Percentiles rank a stretch among this genome's conserved stretches.
Conservation (phyloP, 2,888 invertebrate genomes). For the Coelinius sp. region DNA sequence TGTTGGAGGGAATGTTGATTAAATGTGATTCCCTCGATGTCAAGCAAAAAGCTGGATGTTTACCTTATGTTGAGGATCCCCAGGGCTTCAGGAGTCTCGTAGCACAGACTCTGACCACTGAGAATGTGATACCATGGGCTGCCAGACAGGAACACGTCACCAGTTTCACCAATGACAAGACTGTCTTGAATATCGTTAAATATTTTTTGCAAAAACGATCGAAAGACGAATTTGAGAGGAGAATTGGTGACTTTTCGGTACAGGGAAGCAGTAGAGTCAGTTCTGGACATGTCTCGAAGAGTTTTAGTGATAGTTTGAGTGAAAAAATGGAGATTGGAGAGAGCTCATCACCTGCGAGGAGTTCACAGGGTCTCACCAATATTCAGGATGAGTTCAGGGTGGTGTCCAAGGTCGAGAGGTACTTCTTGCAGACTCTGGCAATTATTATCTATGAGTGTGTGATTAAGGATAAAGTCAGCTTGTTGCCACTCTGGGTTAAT, state of each 20-base stretch:
- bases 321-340: constrained; percentile 63
- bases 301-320: constrained; percentile 45
- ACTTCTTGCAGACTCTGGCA: constrained; percentile 63
- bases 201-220: constrained; percentile 74
- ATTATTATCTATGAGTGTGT: constrained; percentile 84
- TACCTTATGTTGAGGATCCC: constrained; percentile 90
- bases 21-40: constrained; percentile 83
- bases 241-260: constrained; percentile 2
- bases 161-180: constrained; percentile 82
- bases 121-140: constrained; percentile 80
- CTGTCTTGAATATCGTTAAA: constrained; percentile 79
- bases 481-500: constrained; percentile 81
- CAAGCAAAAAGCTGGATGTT: constrained; percentile 90
- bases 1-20: constrained; percentile 79
- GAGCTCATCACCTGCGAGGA: constrained; percentile 40
- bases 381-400: constrained; percentile 40
- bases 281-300: constrained; percentile 49
- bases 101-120: constrained; percentile 85
- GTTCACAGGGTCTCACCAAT: constrained; percentile 35
- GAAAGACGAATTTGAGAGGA: constrained; percentile 46
- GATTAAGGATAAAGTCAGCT: constrained; percentile 83
- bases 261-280: constrained; percentile 47
- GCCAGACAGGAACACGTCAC: constrained; percentile 78
- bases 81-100: constrained; percentile 83
- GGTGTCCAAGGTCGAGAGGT: constrained; percentile 56